Conservation (phyloP, 2,888 invertebrate species). For the Formica aserva region DNA sequence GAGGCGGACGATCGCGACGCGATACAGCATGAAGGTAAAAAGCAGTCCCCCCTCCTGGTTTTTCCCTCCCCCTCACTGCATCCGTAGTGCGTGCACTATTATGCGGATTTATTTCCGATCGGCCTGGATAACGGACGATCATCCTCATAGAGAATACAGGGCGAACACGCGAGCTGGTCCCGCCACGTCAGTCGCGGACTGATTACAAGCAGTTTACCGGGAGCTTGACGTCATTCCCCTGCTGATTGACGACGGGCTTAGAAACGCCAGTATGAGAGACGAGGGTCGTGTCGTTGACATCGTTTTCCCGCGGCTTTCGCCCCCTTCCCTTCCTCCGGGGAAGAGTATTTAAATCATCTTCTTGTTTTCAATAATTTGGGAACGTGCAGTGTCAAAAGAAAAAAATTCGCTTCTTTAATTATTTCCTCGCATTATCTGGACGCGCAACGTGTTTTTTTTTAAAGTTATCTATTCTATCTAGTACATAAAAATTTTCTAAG, state of each 20-base stretch:
- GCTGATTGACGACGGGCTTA: conserved; percentile 4
- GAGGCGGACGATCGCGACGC: background rate
- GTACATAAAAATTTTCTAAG: background rate
- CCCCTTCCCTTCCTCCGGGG: too few species aligned
- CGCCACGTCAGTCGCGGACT: background rate
- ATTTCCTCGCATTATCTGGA: background rate
- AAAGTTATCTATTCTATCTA: background rate
- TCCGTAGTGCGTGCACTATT: conserved; percentile 17
- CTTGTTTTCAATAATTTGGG: background rate
- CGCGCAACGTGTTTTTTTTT: background rate
- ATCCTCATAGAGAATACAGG: background rate
- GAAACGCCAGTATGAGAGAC: background rate
- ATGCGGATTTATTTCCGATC: conserved; percentile 58
- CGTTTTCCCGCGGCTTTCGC: conserved; percentile 4
- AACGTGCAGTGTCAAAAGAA: too few species aligned
- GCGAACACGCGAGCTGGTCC: conserved; percentile 9
- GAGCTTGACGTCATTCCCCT: conserved; percentile 32
- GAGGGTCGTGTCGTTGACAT: conserved; percentile 52
- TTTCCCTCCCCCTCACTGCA: background rate
- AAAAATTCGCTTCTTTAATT: background rate
- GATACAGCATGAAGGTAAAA: conserved; percentile 49
- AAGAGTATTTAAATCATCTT: background rate
- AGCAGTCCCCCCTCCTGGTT: background rate
- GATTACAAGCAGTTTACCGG: conserved; percentile 2
- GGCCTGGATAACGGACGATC: conserved; percentile 50